These are phyloP conservation scores for Motacilla alba DNA, from an alignment of 2,113 vertebrate species.

Conservation along the genomic window DNA sequence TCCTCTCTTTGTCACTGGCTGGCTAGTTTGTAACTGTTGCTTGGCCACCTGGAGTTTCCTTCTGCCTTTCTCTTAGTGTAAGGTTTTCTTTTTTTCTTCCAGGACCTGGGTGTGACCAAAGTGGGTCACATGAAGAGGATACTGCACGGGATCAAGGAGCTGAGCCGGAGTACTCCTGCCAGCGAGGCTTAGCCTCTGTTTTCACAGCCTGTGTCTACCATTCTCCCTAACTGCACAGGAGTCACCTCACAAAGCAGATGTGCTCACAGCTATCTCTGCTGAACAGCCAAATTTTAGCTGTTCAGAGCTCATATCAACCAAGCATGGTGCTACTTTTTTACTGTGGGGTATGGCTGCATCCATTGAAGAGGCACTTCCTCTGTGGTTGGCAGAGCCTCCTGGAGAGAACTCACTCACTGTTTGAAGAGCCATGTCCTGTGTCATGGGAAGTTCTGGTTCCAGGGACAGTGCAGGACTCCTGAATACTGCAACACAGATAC, in stretches of 20 bases:
- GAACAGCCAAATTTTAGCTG: background rate
- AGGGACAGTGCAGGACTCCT: slow-evolving; percentile 18
- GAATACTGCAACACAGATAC: slow-evolving; percentile 67
- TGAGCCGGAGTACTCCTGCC: slow-evolving; percentile 84
- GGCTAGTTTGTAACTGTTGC: background rate
- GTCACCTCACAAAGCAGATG: slow-evolving; percentile 34
- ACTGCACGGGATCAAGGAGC: slow-evolving; percentile 91
- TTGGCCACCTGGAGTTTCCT: background rate
- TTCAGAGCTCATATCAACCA: slow-evolving; percentile 39
- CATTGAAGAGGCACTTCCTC: background rate
- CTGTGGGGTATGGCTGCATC: slow-evolving; percentile 8
- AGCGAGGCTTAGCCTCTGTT: slow-evolving; percentile 82
- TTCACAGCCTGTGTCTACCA: slow-evolving; percentile 70
- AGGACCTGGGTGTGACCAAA: slow-evolving; percentile 97
- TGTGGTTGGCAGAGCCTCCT: background rate
- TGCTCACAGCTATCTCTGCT: background rate
- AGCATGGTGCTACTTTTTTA: slow-evolving; percentile 72
- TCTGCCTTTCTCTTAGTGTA: background rate
- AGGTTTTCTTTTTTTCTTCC: slow-evolving; percentile 43
- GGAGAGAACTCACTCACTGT: background rate
- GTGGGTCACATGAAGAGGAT: slow-evolving; percentile 98
- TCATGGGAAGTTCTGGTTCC: background rate
- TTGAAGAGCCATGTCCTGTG: background rate
- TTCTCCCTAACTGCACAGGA: slow-evolving; percentile 33
- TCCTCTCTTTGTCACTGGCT: background rate